Base-by-base conservation (phyloP, 2,888 invertebrate genomes). In the Craniophora ligustri region DNA sequence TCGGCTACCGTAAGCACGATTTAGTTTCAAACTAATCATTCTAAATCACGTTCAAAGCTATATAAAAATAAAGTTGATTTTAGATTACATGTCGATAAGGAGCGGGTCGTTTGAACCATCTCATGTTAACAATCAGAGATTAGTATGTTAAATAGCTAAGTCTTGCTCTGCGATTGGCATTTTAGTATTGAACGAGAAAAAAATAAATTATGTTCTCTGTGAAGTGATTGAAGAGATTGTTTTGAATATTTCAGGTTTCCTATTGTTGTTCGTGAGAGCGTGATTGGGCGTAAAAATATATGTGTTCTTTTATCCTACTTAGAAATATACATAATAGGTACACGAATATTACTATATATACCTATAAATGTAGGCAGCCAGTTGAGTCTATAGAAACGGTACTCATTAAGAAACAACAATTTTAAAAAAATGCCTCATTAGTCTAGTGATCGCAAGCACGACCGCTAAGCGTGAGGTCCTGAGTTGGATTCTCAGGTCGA, bases 1-100 rank as follows among this genome's bases (percentile, higher is more conserved):
- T 92, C 82, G 87, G 92, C 92, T 93, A 92, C 92, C 81, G 92
- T 91, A 84, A 82, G 81, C 92, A 92, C 91, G 91, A 90, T 83
- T 86, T 48, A 85, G 81, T 81, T 68, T 60, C 54, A 68, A 57
- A 51, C 36, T 49, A 42, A 50, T 36, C 72, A 76, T 60, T 49
- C 58, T 11, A 84, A 79, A 81, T 50, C 74, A 58, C 26, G 61
- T 76, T 70, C 62, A 82, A 72, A 45, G n/a, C 10, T 5, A 8
- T 44, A n/a, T 64, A 44, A 16, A 26, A 11, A 56, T 79, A 77
- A 68, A 75, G 75, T 65, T 69, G 53, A 56, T 67, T 68, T 72
- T 74, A 2, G 30, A 51, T 23, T 54, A 39, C 23, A 39, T 13
- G 4, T 0, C 8, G 2, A 19, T 26, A 36, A 21, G 35, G 41